Percentiles rank a stretch among this genome's conserved stretches.
These are phyloP conservation scores for Erpobdella octoculata DNA, from an alignment of 2,888 invertebrate genomes.

Conservation along the genomic window DNA sequence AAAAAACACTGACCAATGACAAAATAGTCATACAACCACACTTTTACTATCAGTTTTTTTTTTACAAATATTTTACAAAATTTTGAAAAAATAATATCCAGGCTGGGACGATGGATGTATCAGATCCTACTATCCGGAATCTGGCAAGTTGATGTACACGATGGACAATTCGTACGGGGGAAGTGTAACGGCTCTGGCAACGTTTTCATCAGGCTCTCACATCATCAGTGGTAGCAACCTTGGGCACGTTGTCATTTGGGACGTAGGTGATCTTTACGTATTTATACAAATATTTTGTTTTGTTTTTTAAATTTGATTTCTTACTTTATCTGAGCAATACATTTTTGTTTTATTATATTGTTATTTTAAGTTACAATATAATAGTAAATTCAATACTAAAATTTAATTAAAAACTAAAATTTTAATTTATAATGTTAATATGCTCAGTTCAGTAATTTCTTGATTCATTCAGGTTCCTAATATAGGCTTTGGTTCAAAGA, in stretches of 20 bases:
- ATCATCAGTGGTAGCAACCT: conserved; percentile 83
- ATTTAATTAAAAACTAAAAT: neutral
- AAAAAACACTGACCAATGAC: too few species aligned
- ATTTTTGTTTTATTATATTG: neutral
- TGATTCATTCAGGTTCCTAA: neutral
- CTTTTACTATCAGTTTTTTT: too few species aligned
- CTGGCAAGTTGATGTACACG: conserved; percentile 70
- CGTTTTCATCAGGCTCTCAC: conserved; percentile 63
- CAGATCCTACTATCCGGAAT: conserved; percentile 55
- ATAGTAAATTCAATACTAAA: neutral
- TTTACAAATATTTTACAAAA: neutral
- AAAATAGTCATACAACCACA: too few species aligned
- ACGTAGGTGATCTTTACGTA: conserved; percentile 33
- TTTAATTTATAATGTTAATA: neutral
- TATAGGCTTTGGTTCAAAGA: neutral
- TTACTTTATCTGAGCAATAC: neutral
- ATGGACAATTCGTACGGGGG: conserved; percentile 80
- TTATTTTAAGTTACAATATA: neutral
- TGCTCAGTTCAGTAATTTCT: neutral
- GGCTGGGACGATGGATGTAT: conserved; percentile 55
- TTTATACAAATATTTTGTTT: neutral
- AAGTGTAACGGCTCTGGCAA: conserved; percentile 73
- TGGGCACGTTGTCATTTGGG: conserved; percentile 62
- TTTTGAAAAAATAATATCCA: conserved; percentile 38
- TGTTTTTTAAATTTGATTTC: neutral